Conservation (phyloP, 2,888 invertebrate genomes). For the Odontocerum albicorne region DNA sequence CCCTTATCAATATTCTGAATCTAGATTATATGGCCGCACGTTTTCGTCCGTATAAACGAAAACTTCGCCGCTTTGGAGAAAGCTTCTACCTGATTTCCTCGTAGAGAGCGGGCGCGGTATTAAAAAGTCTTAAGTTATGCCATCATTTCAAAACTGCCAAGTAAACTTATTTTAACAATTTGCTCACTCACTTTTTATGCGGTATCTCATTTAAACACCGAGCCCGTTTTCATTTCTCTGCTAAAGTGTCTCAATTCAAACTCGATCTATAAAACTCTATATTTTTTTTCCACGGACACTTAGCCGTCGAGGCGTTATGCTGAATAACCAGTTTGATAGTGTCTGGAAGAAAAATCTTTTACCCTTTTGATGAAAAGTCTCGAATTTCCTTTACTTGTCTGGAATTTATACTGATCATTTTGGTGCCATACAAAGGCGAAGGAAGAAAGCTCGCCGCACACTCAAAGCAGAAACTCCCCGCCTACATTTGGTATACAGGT, state of each 20-base stretch:
- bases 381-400: neutral
- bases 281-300: no score
- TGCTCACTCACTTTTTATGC: neutral
- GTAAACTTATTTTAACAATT: no score
- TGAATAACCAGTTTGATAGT: no score
- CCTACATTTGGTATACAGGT: constrained; percentile 17
- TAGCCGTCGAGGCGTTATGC: no score
- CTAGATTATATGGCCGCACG: constrained; percentile 22
- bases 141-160: neutral
- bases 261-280: neutral
- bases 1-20: constrained; percentile 29
- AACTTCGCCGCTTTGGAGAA: constrained; percentile 14
- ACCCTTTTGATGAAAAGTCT: constrained; percentile 5
- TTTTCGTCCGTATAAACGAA: constrained; percentile 17
- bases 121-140: neutral
- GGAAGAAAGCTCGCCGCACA: constrained; percentile 1
- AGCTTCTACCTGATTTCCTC: constrained; percentile 20
- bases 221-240: neutral
- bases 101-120: neutral
- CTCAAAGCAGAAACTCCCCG: constrained; percentile 8
- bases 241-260: neutral
- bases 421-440: neutral
- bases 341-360: no score
- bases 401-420: neutral
- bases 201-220: neutral